phyloP scores from a whole-genome alignment of 2,113 vertebrate species.

The Ictidomys tridecemlineatus region DNA sequence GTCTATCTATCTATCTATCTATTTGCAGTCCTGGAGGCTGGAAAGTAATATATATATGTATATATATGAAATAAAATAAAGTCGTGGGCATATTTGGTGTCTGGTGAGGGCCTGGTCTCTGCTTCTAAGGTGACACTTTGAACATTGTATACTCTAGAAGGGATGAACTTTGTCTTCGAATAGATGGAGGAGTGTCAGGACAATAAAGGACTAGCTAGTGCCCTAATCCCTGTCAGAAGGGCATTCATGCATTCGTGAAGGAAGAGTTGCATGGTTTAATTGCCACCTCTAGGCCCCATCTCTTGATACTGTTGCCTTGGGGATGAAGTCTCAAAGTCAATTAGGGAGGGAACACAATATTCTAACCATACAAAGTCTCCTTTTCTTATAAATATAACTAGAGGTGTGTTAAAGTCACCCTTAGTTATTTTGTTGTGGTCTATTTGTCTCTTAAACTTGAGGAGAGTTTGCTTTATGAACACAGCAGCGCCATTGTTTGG shows the following conservation, averaged over 20 bases:
- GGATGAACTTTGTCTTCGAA: not conserved
- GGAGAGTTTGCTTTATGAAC: too few species aligned
- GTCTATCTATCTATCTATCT: not conserved
- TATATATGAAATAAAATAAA: too few species aligned
- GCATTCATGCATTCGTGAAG: not conserved
- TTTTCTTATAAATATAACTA: constrained; percentile 1
- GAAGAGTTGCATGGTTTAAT: not conserved
- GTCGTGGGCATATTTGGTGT: not conserved
- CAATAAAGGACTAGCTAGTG: not conserved
- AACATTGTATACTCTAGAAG: not conserved
- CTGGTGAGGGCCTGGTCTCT: not conserved
- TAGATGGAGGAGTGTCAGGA: too few species aligned
- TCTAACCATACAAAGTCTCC: not conserved
- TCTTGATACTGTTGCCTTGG: not conserved
- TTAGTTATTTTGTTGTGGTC: too few species aligned
- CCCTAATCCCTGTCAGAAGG: not conserved
- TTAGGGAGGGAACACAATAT: not conserved
- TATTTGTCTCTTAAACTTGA: too few species aligned
- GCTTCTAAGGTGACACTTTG: not conserved
- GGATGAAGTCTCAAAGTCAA: not conserved
- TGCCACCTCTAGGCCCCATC: not conserved
- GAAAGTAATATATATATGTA: too few species aligned
- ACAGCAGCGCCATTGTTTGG: too few species aligned
- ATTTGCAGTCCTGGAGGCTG: not conserved
- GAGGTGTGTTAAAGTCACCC: not conserved